Base-by-base conservation (phyloP, 1,140 invertebrate species). In the Euura lappo region DNA sequence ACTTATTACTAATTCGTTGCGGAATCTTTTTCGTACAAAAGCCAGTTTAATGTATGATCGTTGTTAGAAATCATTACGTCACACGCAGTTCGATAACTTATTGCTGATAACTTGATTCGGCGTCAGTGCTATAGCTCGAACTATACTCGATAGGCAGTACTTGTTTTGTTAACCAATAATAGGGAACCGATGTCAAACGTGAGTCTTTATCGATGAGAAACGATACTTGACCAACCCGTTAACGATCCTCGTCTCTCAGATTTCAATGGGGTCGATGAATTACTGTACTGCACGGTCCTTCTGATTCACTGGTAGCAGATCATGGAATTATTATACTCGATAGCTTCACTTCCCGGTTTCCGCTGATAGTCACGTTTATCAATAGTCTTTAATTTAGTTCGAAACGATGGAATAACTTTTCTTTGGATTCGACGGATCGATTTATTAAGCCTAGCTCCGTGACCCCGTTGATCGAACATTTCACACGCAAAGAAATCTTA, bases 181-280 rank as follows among this genome's bases (percentile, higher is more conserved):
- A 60, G 8, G 51, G 51, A 60, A 60, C 51, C 51, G 51, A 60
- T 5, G 51, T 60, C 51, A 60, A 60, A 60, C 10, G 13, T 60
- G 13, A 60, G 51, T 11, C 51, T 60, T 60, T 60, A 60, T 60
- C 51, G 8, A 60, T 60, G 51, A 60, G 51, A 60, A 60, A 60
- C 51, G 51, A 60, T 60, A 60, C 10, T 60, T n/a, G 10, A 11
- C 13, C 51, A 60, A 28, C 51, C 51, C 51, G 51, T 60, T 60
- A 60, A 60, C 51, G 51, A 60, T 60, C 28, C 28, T 28, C 28
- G 28, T 60, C 8, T 60, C 8, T 60, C 8, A 60, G 2, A 60
- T 60, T 60, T 60, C 51, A 60, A 60, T 60, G 51, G 51, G 51
- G 51, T 60, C 51, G 51, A 60, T 60, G 13, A 60, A 60, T 60